Percentiles rank a stretch among this genome's conserved stretches.
Conservation (phyloP, 2,797 vertebrate species). For the Leontopithecus rosalia region DNA sequence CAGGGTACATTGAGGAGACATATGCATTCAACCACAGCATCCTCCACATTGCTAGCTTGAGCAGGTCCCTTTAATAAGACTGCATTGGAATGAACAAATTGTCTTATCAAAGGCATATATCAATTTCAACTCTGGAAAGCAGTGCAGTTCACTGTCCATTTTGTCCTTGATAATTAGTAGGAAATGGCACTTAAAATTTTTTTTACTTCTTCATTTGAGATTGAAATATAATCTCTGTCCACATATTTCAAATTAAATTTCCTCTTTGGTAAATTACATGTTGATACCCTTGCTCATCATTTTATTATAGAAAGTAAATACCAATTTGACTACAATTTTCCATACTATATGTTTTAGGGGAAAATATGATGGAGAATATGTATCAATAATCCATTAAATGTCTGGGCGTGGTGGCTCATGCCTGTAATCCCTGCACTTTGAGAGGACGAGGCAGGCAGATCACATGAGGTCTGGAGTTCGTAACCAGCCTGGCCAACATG, state of each 20-base stretch:
- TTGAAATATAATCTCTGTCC: not conserved
- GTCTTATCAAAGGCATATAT: not conserved
- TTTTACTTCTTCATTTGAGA: not conserved
- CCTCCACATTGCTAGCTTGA: not conserved
- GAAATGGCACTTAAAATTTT: not conserved
- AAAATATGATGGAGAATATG: constrained; percentile 31
- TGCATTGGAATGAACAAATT: not conserved
- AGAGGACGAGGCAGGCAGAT: too few species aligned
- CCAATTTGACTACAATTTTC: constrained; percentile 30
- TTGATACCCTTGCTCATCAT: not conserved
- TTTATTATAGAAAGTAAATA: constrained; percentile 43
- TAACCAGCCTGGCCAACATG: too few species aligned
- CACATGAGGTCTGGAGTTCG: too few species aligned
- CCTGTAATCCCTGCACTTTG: too few species aligned
- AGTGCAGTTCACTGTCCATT: not conserved
- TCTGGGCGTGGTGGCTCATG: too few species aligned
- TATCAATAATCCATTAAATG: not conserved
- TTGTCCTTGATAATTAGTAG: constrained; percentile 5
- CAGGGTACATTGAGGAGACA: too few species aligned
- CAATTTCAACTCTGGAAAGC: not conserved
- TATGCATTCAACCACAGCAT: too few species aligned
- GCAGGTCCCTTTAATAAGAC: not conserved
- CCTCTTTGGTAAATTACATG: not conserved
- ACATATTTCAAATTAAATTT: constrained; percentile 39
- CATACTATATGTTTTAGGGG: not conserved